These are phyloP conservation scores for Actinia equina DNA, from an alignment of 64 coral and sea anemone species.

Conservation along the genomic window DNA sequence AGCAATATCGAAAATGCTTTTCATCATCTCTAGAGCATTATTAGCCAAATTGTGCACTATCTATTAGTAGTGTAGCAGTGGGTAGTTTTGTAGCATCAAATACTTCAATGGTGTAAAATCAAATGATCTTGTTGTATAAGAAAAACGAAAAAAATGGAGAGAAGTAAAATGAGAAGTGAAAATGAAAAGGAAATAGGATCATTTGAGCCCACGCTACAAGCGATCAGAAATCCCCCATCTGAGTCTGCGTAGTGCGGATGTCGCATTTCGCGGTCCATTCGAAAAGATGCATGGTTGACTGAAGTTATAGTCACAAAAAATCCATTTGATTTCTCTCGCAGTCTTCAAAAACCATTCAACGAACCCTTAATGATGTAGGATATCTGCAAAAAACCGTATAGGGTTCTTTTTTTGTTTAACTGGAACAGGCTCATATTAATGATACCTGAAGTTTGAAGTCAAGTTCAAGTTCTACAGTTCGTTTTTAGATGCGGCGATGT, in stretches of 20 bases:
- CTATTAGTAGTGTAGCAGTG: no score
- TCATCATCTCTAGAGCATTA: no score
- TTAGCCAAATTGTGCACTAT: no score
- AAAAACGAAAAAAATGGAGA: no score
- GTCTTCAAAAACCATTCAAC: neutral
- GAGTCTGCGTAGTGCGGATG: neutral
- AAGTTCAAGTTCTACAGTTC: neutral
- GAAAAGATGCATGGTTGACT: neutral
- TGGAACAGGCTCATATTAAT: neutral
- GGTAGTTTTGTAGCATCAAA: no score
- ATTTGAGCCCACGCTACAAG: neutral
- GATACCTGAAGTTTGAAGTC: neutral
- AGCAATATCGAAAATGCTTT: no score
- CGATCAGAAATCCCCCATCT: neutral
- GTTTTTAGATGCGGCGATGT: constrained; percentile 13
- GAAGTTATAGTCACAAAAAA: neutral
- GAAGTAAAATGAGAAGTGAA: neutral
- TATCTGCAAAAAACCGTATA: neutral
- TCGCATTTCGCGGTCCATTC: neutral
- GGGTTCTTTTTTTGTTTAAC: neutral
- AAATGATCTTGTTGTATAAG: neutral
- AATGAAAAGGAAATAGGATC: neutral
- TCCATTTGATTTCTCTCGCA: neutral
- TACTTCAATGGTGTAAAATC: neutral
- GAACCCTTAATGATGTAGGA: neutral